Conservation (phyloP, 1,140 invertebrate species). For the Drosophila pallidifrons region DNA sequence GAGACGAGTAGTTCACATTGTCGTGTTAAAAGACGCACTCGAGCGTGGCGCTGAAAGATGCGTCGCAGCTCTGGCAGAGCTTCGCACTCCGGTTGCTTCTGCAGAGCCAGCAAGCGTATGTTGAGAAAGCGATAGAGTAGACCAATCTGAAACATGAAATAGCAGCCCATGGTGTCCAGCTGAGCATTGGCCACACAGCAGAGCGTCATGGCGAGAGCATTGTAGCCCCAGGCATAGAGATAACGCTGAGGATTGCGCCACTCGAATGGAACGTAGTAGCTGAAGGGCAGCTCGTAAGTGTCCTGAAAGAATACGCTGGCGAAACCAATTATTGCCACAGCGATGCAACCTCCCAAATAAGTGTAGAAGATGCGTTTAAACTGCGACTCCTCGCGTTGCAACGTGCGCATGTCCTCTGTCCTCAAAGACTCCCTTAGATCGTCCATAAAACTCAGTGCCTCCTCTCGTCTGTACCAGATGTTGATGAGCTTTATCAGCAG, state of each 20-base stretch:
- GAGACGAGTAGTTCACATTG: constrained; percentile 67
- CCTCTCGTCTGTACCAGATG: constrained; percentile 31
- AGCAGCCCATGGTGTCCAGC: constrained; percentile 71
- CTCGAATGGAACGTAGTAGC: constrained; percentile 76
- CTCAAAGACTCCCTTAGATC: constrained; percentile 37
- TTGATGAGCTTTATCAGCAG: constrained; percentile 67
- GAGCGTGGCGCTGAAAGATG: constrained; percentile 54
- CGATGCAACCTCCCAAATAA: constrained; percentile 41
- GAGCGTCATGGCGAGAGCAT: constrained; percentile 66
- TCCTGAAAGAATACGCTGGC: constrained; percentile 54
- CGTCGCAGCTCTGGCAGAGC: constrained; percentile 43
- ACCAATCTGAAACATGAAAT: constrained; percentile 71
- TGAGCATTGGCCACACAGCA: constrained; percentile 59
- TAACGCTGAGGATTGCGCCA: constrained; percentile 58
- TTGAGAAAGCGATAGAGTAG: constrained; percentile 61
- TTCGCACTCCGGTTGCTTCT: constrained; percentile 25
- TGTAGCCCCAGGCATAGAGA: constrained; percentile 68
- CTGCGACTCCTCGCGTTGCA: constrained; percentile 36
- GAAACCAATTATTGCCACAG: constrained; percentile 49
- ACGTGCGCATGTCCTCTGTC: constrained; percentile 38
- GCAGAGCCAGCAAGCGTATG: constrained; percentile 51
- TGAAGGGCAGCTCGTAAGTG: constrained; percentile 66
- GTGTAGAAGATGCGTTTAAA: constrained; percentile 57
- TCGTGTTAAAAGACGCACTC: constrained; percentile 29
- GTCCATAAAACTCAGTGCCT: constrained; percentile 26